phyloP scores from a whole-genome alignment of 2,888 invertebrate species.

The Dryobota labecula region DNA sequence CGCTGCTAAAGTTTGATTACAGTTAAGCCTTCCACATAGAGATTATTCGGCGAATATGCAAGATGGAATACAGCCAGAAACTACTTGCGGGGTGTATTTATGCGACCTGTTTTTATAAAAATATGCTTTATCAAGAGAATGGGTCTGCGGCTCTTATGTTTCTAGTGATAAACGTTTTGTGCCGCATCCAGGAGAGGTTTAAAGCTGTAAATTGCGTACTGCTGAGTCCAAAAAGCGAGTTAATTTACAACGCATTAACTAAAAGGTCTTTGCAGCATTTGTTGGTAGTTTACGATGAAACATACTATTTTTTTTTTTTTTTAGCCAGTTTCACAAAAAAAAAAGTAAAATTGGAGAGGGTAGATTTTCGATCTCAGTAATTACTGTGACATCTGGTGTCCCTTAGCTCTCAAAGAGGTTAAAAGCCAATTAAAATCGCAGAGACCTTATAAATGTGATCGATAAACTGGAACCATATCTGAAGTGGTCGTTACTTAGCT shows the following conservation, averaged over 20 bases:
- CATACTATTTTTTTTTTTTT: constrained; percentile 18
- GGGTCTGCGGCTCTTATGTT: constrained; percentile 35
- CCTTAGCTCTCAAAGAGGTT: constrained; percentile 46
- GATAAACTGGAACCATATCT: constrained; percentile 63
- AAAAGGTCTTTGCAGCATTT: constrained; percentile 27
- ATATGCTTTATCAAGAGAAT: constrained; percentile 49
- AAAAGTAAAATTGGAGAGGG: constrained; percentile 25
- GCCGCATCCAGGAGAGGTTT: constrained; percentile 25
- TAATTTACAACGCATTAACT: constrained; percentile 43
- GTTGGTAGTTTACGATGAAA: constrained; percentile 17
- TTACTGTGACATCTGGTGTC: constrained; percentile 51
- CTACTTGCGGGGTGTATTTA: constrained; percentile 31
- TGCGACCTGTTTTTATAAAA: constrained; percentile 48
- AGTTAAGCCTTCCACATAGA: constrained; percentile 48
- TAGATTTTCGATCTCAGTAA: constrained; percentile 40
- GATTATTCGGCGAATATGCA: constrained; percentile 50
- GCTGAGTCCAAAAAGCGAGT: constrained; percentile 23
- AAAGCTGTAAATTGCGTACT: constrained; percentile 33
- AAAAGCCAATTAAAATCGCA: constrained; percentile 61
- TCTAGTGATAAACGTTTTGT: constrained; percentile 48
- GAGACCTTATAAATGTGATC: constrained; percentile 60
- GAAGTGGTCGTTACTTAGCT: constrained; percentile 57
- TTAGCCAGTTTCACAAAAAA: constrained; percentile 16
- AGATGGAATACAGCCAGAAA: constrained; percentile 58
- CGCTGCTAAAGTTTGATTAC: constrained; percentile 62